phyloP scores from a whole-genome alignment of 2,113 vertebrate species.

The Isichthys henryi region DNA sequence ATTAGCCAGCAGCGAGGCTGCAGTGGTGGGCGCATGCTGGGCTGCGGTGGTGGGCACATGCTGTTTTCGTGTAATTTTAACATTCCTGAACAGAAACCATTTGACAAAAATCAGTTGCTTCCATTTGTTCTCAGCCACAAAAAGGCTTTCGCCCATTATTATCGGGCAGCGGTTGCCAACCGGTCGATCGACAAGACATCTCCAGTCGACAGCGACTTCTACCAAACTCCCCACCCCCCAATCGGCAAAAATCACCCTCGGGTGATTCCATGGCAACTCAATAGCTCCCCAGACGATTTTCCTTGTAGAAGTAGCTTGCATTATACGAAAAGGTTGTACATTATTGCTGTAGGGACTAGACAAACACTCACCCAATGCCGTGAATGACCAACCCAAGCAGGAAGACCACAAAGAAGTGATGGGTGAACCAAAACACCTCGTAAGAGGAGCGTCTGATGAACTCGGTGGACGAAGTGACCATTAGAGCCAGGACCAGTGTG shows the following conservation, averaged over 20 bases:
- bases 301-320: not conserved
- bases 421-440: conserved; percentile 70
- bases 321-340: not conserved
- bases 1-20: not conserved
- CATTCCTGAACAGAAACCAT: not conserved
- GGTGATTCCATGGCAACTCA: not conserved
- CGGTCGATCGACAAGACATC: not conserved
- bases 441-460: conserved; percentile 59
- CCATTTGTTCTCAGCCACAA: not conserved
- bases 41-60: not conserved
- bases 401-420: conserved; percentile 64
- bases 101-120: not conserved
- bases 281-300: not conserved
- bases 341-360: not conserved
- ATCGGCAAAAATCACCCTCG: not conserved
- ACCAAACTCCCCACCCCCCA: not conserved
- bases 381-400: conserved; percentile 62
- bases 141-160: not conserved
- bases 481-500: conserved; percentile 61
- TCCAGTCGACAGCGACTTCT: not conserved
- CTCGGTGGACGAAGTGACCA: conserved; percentile 65
- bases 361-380: conserved; percentile 63
- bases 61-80: not conserved
- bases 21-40: no score
- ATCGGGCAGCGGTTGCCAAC: not conserved